Conservation (phyloP, 2,113 vertebrate genomes). For the Lepus americanus region DNA sequence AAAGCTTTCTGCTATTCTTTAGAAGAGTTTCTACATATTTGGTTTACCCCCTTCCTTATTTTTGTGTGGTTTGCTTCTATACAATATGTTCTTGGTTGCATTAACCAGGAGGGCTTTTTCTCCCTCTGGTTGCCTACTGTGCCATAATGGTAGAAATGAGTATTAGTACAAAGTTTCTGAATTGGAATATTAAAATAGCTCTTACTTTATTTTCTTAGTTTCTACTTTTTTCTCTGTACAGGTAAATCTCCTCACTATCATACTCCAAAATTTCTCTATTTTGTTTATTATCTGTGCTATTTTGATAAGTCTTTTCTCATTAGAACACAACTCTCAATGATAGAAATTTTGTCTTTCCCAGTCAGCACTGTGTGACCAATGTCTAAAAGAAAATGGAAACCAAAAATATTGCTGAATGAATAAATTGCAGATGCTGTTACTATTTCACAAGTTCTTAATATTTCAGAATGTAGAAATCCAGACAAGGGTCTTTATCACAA, state of each 20-base stretch:
- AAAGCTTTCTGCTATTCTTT: neutral
- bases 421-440: neutral
- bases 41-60: neutral
- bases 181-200: neutral
- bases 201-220: neutral
- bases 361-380: neutral
- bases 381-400: neutral
- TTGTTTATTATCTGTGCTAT: neutral
- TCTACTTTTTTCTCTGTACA: neutral
- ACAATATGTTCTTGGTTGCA: neutral
- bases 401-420: neutral
- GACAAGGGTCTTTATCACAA: neutral
- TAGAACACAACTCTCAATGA: neutral
- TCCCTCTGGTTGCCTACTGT: neutral
- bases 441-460: neutral
- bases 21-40: neutral
- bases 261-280: neutral
- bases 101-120: neutral
- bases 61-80: neutral
- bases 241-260: neutral
- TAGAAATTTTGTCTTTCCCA: neutral
- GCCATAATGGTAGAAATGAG: neutral
- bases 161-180: neutral
- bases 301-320: neutral
- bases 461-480: neutral